phyloP scores from a whole-genome alignment of 2,797 vertebrate genomes.

The Catostomus latipinnis region DNA sequence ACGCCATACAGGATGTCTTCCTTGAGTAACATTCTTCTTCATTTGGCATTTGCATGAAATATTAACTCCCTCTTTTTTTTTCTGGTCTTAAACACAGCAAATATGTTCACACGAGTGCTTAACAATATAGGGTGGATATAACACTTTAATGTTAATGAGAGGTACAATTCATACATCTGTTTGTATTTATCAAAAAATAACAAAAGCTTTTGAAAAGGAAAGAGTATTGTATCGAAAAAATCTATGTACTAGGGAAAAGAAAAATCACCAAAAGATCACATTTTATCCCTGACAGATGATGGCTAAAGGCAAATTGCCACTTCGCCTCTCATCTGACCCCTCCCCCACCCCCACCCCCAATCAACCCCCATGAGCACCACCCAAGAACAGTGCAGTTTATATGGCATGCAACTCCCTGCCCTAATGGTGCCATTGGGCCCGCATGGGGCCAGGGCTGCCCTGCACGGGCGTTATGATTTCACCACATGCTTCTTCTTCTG shows the following conservation, averaged over 20 bases:
- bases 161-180: constrained; percentile 7
- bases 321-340: constrained; percentile 25
- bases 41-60: neutral
- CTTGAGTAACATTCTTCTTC: neutral
- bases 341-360: constrained; percentile 51
- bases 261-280: constrained; percentile 11
- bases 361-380: constrained; percentile 64
- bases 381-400: constrained; percentile 66
- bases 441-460: constrained; percentile 61
- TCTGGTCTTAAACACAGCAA: neutral
- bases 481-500: constrained; percentile 94
- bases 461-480: constrained; percentile 76
- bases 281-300: constrained; percentile 47
- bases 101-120: neutral
- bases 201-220: constrained; percentile 23
- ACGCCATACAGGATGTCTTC: constrained; percentile 3
- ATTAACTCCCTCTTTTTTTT: neutral
- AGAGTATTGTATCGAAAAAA: constrained; percentile 8
- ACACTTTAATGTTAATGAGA: constrained; percentile 3
- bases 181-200: constrained; percentile 35
- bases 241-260: constrained; percentile 14
- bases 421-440: constrained; percentile 48
- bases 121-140: constrained; percentile 13
- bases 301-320: constrained; percentile 43
- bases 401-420: constrained; percentile 75